These are phyloP conservation scores for honey bee (Apis mellifera) DNA, from an alignment of 1,140 invertebrate species.

Conservation along the genomic window Amel_HAv3.1 CM009938.2:10763501-10764000, in stretches of 20 bases:
- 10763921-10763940: background rate
- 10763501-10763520: too few relatives aligned
- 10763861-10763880: slow-evolving; percentile 54
- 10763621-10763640: background rate
- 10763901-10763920: slow-evolving; percentile 31
- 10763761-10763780: slow-evolving; percentile 54
- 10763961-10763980: too few relatives aligned
- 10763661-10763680: background rate
- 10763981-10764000: slow-evolving; percentile 35
- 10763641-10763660: too few relatives aligned
- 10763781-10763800: background rate
- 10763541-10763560: too few relatives aligned
- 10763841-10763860: slow-evolving; percentile 57
- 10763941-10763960: background rate
- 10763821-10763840: slow-evolving; percentile 36
- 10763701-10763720: slow-evolving; percentile 57
- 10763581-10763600: too few relatives aligned
- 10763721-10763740: background rate
- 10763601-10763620: too few relatives aligned
- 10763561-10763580: too few relatives aligned
- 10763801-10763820: slow-evolving; percentile 48
- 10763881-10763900: slow-evolving; percentile 59
- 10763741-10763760: background rate
- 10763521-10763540: too few relatives aligned
- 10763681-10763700: slow-evolving; percentile 4